phyloP scores from a whole-genome alignment of 1,140 invertebrate genomes.

The Trissolcus basalis region DNA sequence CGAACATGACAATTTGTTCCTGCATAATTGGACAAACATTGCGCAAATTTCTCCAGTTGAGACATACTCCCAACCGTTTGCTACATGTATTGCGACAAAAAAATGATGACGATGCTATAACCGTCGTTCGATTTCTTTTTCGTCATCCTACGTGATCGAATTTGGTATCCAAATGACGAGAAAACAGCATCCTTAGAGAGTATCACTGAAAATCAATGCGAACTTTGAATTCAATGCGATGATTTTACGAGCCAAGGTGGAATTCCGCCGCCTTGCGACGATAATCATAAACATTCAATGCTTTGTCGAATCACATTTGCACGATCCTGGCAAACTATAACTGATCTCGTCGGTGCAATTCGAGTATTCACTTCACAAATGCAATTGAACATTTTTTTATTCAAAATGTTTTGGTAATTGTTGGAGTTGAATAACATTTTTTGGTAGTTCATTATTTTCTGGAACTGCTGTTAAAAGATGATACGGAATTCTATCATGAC shows the following conservation, averaged over 20 bases:
- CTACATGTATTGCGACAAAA: background rate
- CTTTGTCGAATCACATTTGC: constrained; percentile 20
- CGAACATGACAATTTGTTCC: constrained; percentile 26
- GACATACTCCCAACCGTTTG: background rate
- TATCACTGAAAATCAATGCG: constrained; percentile 17
- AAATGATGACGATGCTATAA: background rate
- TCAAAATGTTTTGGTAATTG: background rate
- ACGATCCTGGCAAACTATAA: constrained; percentile 43
- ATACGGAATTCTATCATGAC: too few relatives aligned
- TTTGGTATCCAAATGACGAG: too few relatives aligned
- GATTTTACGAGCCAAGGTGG: constrained; percentile 62
- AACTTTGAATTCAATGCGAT: constrained; percentile 18
- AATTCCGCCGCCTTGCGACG: constrained; percentile 53
- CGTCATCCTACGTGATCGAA: background rate
- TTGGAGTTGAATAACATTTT: too few relatives aligned
- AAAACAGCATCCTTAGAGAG: too few relatives aligned
- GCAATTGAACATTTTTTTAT: background rate
- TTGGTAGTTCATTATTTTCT: too few relatives aligned
- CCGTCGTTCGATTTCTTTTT: background rate
- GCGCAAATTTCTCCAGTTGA: background rate
- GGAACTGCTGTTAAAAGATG: too few relatives aligned
- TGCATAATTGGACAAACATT: constrained; percentile 29
- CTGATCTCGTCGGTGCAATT: constrained; percentile 33
- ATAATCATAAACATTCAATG: constrained; percentile 58
- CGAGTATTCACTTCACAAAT: constrained; percentile 8